Percentiles rank a stretch among this genome's conserved stretches.
phyloP scores from a whole-genome alignment of 2,797 vertebrate genomes.

The Parauchenoglanis punctatus region DNA sequence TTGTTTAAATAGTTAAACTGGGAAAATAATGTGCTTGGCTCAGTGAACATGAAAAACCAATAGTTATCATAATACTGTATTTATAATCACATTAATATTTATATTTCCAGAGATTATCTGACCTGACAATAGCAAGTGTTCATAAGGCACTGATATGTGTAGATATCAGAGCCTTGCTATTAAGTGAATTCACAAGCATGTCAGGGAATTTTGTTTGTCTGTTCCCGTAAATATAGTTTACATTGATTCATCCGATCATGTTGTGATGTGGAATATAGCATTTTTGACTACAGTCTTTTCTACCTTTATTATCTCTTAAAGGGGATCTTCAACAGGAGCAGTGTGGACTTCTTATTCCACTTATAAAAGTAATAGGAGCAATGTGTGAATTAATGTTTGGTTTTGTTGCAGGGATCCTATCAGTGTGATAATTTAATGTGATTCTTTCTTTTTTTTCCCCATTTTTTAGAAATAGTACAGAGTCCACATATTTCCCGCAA shows the following conservation, averaged over 20 bases:
- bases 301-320: not conserved
- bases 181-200: not conserved
- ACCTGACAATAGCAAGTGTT: not conserved
- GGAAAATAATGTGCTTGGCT: too few species aligned
- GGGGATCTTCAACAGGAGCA: not conserved
- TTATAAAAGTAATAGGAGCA: not conserved
- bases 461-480: not conserved
- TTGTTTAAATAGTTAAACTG: not conserved
- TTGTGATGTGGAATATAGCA: not conserved
- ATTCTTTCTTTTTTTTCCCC: not conserved
- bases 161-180: not conserved
- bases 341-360: not conserved
- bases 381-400: not conserved
- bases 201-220: not conserved
- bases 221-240: not conserved
- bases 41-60: not conserved
- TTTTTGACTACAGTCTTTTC: not conserved
- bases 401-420: not conserved
- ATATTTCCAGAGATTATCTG: too few species aligned
- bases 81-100: not conserved
- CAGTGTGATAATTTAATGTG: not conserved
- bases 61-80: not conserved
- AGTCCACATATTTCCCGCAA: not conserved
- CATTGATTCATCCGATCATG: not conserved
- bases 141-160: not conserved